phyloP scores from a whole-genome alignment of 2,797 vertebrate species.

The Lerista edwardsae region DNA sequence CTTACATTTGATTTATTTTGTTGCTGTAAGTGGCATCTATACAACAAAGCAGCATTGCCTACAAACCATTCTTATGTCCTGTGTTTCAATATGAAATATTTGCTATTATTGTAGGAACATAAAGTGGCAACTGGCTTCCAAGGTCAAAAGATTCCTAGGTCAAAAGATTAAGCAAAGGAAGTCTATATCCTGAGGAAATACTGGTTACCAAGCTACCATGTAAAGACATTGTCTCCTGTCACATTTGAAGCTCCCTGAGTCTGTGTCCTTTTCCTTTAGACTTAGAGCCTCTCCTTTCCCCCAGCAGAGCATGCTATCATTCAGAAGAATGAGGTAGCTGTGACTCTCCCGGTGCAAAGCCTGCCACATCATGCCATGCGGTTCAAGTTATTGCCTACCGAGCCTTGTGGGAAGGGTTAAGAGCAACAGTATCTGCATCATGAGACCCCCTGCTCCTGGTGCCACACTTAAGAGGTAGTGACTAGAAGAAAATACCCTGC shows the following conservation, averaged over 20 bases:
- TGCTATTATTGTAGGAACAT: not conserved
- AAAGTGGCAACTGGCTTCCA: not conserved
- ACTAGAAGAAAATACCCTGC: conserved; percentile 41
- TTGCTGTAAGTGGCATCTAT: not conserved
- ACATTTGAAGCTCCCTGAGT: conserved; percentile 47
- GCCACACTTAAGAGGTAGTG: conserved; percentile 46
- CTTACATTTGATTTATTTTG: too few species aligned
- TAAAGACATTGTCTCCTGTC: not conserved
- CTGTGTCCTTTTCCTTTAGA: not conserved
- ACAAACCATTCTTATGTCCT: not conserved
- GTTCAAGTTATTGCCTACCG: conserved; percentile 28
- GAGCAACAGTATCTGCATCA: not conserved
- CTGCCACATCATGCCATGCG: not conserved
- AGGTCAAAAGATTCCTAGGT: not conserved
- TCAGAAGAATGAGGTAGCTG: not conserved
- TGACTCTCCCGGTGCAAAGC: not conserved
- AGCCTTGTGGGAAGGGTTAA: not conserved
- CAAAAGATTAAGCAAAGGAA: not conserved
- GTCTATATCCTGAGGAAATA: conserved; percentile 1
- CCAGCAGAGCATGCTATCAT: not conserved
- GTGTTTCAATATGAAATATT: not conserved
- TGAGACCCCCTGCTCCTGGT: not conserved
- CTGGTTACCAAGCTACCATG: accelerated
- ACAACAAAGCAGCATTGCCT: not conserved
- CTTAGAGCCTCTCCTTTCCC: not conserved